These are phyloP conservation scores for Corythoichthys haematopterus DNA, from an alignment of 2,113 vertebrate species.

Conservation along the genomic window DNA sequence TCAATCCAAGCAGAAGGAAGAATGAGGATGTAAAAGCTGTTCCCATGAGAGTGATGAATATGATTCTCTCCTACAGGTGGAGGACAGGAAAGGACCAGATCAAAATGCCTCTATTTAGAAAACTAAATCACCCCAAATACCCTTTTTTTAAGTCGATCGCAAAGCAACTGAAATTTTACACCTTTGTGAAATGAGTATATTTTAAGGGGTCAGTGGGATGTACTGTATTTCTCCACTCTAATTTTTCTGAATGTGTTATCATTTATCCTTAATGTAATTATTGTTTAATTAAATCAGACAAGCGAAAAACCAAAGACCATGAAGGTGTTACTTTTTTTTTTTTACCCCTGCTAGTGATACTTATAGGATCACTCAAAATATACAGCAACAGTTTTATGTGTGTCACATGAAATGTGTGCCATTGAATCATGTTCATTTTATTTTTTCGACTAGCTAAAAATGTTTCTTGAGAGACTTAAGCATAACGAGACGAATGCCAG, in stretches of 20 bases:
- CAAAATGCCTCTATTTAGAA: slow-evolving; percentile 18
- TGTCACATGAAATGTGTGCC: neutral
- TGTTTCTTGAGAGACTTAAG: no score
- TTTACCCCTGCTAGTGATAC: neutral
- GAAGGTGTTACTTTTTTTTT: neutral
- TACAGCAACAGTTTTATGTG: neutral
- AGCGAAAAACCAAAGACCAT: neutral
- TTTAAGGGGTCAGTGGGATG: neutral
- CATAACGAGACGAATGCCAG: no score
- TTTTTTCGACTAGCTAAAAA: no score
- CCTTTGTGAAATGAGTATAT: neutral
- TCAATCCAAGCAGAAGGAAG: slow-evolving; percentile 20
- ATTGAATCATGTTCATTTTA: neutral
- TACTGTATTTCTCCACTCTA: neutral
- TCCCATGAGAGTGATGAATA: slow-evolving; percentile 28
- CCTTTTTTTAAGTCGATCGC: neutral
- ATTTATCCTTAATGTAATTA: neutral
- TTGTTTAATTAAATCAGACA: neutral
- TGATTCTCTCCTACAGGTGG: slow-evolving; percentile 39
- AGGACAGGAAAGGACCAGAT: slow-evolving; percentile 12
- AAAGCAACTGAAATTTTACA: neutral
- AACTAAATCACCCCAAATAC: neutral
- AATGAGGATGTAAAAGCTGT: slow-evolving; percentile 33
- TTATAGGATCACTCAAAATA: neutral
- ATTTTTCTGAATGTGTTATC: neutral